phyloP scores from a whole-genome alignment of 2,113 vertebrate species.

The Glaucomys volans region DNA sequence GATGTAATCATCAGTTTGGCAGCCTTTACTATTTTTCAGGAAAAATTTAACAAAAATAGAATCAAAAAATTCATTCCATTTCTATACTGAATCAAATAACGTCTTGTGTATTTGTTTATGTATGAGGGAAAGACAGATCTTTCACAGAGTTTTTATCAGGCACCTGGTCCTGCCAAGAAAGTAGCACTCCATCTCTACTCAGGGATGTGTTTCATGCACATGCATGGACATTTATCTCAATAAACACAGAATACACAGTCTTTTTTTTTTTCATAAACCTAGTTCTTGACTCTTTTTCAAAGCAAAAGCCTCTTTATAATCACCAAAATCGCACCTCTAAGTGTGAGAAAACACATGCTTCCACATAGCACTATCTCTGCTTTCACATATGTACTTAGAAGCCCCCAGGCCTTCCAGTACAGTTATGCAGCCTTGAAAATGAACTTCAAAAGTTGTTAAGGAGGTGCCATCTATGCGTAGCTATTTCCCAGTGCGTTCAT shows the following conservation, averaged over 20 bases:
- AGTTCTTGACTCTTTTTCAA: constrained; percentile 11
- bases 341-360: constrained; percentile 29
- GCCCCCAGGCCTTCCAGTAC: not conserved
- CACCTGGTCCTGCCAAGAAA: not conserved
- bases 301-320: constrained; percentile 40
- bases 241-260: not conserved
- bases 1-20: not conserved
- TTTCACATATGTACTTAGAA: not conserved
- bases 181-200: not conserved
- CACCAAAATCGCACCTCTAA: constrained; percentile 18
- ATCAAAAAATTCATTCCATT: not conserved
- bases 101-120: not conserved
- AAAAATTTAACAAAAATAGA: constrained; percentile 54
- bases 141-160: not conserved
- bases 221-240: not conserved
- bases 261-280: constrained; percentile 9
- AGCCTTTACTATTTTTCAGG: constrained; percentile 29
- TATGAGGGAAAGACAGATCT: not conserved
- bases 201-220: not conserved
- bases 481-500: constrained; percentile 29
- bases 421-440: not conserved
- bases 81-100: not conserved
- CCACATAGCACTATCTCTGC: not conserved
- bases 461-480: not conserved
- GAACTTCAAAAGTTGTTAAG: constrained; percentile 21